A percentile compares a stretch with the other conserved stretches of the same genome.
Evolutionary conservation across 2,888 invertebrate species (phyloP).

Genomic region (Steromphala cineraria): DNA sequence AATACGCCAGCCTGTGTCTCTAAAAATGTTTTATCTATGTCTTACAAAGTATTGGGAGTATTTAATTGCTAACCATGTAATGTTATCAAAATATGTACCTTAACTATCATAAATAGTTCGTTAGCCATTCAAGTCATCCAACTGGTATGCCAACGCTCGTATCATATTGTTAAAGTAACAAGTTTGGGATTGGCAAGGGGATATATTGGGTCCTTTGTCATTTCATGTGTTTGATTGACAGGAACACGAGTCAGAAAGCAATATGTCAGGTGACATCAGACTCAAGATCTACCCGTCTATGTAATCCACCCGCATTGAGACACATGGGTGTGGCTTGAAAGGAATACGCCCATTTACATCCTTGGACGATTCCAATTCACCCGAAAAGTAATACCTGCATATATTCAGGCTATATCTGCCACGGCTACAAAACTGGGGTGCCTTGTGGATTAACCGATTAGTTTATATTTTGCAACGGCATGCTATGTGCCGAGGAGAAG

Average conservation of each 20-base stretch:
- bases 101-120: no score
- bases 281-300: background rate
- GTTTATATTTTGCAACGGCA: conserved; percentile 20
- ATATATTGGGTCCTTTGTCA: background rate
- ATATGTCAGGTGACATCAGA: background rate
- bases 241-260: conserved; percentile 5
- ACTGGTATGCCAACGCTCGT: no score
- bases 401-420: background rate
- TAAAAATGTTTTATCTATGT: no score
- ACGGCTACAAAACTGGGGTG: background rate
- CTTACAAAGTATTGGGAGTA: no score
- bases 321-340: background rate
- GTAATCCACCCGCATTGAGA: background rate
- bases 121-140: no score
- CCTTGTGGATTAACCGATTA: conserved; percentile 15
- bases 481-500: background rate
- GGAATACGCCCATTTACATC: background rate
- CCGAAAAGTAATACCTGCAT: background rate
- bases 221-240: background rate
- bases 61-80: no score
- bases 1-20: no score
- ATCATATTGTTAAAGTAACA: no score
- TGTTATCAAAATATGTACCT: no score
- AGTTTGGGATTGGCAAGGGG: no score
- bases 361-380: background rate